Percentiles rank a stretch among this genome's conserved stretches.
Evolutionary conservation across 2,888 invertebrate species (phyloP).

Genomic region (Steinernema scapterisci): DNA sequence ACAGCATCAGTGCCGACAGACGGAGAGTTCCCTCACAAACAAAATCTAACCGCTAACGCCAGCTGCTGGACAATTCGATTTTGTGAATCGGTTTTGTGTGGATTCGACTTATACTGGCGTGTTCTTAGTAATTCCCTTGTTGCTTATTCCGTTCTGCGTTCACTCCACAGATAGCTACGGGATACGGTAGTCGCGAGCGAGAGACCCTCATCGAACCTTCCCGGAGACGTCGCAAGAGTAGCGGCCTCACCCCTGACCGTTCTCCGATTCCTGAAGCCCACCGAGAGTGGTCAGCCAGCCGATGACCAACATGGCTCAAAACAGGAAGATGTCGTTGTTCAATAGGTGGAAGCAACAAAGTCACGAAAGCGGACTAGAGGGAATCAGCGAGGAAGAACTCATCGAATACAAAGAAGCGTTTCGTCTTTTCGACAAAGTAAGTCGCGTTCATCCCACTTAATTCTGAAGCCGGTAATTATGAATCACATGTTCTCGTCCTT

Average conservation of each 20-base stretch:
- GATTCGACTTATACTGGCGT: conserved; percentile 1
- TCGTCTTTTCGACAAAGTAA: conserved; percentile 66
- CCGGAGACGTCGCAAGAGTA: no score
- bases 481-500: neutral
- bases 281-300: no score
- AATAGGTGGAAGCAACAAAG: conserved; percentile 65
- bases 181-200: conserved; percentile 14
- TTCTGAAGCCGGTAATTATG: neutral
- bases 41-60: conserved; percentile 32
- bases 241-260: no score
- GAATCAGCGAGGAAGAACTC: conserved; percentile 66
- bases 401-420: conserved; percentile 67
- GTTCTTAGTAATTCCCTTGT: neutral
- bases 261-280: no score
- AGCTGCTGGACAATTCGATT: conserved; percentile 31
- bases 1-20: conserved; percentile 31
- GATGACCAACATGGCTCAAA: conserved; percentile 49
- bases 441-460: conserved; percentile 6
- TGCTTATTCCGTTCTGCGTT: neutral
- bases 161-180: neutral
- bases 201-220: neutral
- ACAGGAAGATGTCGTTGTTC: conserved; percentile 62
- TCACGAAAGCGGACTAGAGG: conserved; percentile 57
- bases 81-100: conserved; percentile 27
- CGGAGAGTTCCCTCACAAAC: conserved; percentile 33